Evolutionary conservation across 2,113 vertebrate genomes (phyloP), one percentile per base, ranked within the genome.

Genomic region (Montifringilla adamsi): DNA sequence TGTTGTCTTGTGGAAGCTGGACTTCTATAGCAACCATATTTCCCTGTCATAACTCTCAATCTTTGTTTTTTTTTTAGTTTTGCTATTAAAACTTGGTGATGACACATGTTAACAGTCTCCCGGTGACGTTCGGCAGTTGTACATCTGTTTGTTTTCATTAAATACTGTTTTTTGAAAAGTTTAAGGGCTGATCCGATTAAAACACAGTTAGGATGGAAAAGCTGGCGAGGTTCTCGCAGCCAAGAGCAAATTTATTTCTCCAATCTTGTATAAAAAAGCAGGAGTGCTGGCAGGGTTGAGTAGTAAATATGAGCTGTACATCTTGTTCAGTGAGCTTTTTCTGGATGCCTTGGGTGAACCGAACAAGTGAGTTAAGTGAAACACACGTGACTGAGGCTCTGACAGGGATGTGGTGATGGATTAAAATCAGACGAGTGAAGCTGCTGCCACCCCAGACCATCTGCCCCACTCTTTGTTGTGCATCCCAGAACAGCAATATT

Each of bases 381-480:
- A 23, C 0, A 15, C 89, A 87, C 4, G 49, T 94, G 91, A 67
- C 64, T 41, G 74, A 82, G 88, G 80, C 69, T 92, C 83, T 90
- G 94, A 89, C 91, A 92, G 83, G 47, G 84, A 18, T 23, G 56
- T 70, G 84, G 74, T 94, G 89, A 94, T 94, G 90, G 93, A 93
- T 97, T 93, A 90, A 97, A 95, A 89, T 96, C 91, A 78, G 84
- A 91, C 68, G 89, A 95, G 84, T 3, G 28, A 95, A 88, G 84
- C 91, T 89, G 80, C 86, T 94, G 84, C 94, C 93, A 89, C 95
- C 95, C 83, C 95, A 86, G 91, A 89, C 95, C 96, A 97, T 97
- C 95, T 96, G 87, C 91, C 70, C 89, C 6, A 8, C 31, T 95
- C 89, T 83, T 90, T 91, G 79, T 86, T 89, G 80, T 50, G 64